Evolutionary conservation across 2,888 invertebrate species (phyloP).

Genomic region (Lysandra bellargus): DNA sequence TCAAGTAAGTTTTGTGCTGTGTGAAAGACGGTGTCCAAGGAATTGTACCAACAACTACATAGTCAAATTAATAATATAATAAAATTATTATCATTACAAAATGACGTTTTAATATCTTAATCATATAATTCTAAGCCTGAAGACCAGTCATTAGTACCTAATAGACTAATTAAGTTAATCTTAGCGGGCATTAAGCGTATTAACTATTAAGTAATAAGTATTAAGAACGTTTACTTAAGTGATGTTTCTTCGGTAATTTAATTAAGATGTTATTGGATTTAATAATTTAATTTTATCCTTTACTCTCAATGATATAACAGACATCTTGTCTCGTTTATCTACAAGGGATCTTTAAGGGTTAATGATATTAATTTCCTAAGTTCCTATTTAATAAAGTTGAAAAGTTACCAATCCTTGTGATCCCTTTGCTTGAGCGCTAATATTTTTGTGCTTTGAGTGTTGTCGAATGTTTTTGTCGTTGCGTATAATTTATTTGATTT

Average conservation of each 20-base stretch:
- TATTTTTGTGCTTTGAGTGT: not conserved
- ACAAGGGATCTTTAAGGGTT: slow-evolving; percentile 3
- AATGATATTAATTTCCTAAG: not conserved
- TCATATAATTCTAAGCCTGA: not conserved
- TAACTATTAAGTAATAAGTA: not conserved
- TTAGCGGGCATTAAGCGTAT: not conserved
- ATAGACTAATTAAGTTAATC: slow-evolving; percentile 10
- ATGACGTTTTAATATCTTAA: too few species aligned
- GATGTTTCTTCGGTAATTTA: not conserved
- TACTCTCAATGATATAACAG: slow-evolving; percentile 5
- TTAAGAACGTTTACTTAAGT: not conserved
- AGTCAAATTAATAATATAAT: too few species aligned
- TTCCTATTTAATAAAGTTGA: not conserved
- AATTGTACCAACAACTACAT: too few species aligned
- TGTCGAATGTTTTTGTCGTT: not conserved
- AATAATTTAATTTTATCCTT: not conserved
- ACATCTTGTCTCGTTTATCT: not conserved
- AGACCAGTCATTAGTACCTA: not conserved
- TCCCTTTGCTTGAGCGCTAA: not conserved
- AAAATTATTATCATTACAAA: too few species aligned
- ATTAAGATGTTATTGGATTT: not conserved
- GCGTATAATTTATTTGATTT: not conserved
- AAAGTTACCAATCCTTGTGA: not conserved
- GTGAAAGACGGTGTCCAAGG: too few species aligned
- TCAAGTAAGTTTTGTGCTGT: too few species aligned